Evolutionary conservation across 2,113 vertebrate genomes (phyloP).

Genomic region (Arizona elegans): DNA sequence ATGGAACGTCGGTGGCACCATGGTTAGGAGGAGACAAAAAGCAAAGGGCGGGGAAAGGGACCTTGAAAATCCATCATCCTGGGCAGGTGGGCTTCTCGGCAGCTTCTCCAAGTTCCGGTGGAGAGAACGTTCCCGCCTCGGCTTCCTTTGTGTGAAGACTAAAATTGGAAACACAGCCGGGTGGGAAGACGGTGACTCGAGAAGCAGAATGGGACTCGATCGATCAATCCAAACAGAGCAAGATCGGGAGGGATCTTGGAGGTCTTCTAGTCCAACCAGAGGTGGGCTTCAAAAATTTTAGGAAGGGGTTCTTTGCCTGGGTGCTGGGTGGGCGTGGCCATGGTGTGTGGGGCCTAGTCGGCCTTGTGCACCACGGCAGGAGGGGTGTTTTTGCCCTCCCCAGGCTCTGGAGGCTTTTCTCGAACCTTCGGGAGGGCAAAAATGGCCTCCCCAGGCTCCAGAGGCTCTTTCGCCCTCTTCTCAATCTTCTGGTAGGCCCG

Average conservation of each 20-base stretch:
- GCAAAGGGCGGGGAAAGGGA: background rate
- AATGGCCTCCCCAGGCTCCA: too few species aligned
- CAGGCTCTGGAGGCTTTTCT: too few species aligned
- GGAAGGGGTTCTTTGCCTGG: too few species aligned
- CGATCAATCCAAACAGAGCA: background rate
- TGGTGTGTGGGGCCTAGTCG: too few species aligned
- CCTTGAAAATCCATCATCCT: slow-evolving; percentile 16
- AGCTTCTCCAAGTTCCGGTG: background rate
- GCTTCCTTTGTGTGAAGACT: background rate
- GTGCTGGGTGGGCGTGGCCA: too few species aligned
- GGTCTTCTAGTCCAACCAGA: background rate
- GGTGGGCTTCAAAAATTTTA: too few species aligned
- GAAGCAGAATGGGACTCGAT: background rate
- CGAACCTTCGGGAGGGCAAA: too few species aligned
- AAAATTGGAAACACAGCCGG: background rate
- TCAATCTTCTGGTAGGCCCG: too few species aligned
- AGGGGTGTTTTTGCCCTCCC: too few species aligned
- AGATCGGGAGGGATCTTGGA: background rate
- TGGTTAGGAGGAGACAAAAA: too few species aligned
- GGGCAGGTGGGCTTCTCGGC: background rate
- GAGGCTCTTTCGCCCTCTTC: too few species aligned
- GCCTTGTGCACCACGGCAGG: too few species aligned
- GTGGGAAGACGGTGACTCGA: background rate
- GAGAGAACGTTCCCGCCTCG: background rate
- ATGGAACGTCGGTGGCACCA: background rate